phyloP scores from a whole-genome alignment of 2,888 invertebrate genomes.

The Orgyia antiqua region DNA sequence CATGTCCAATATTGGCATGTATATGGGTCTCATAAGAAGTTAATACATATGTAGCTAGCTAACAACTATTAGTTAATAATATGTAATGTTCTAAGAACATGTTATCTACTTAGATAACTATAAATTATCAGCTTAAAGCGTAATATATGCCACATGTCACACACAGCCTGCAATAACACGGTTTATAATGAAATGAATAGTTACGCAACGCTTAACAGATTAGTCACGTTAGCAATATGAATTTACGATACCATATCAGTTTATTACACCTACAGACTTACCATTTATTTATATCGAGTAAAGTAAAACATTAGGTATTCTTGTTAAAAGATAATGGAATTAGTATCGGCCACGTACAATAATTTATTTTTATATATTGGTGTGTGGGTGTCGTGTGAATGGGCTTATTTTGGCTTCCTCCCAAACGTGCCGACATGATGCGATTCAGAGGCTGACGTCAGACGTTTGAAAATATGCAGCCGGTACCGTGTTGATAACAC shows the following conservation, averaged over 20 bases:
- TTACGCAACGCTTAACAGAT: constrained; percentile 18
- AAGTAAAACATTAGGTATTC: constrained; percentile 5
- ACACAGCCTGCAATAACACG: no score
- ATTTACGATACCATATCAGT: constrained; percentile 9
- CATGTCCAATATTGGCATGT: no score
- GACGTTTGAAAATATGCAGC: constrained; percentile 43
- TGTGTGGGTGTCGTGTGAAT: constrained; percentile 63
- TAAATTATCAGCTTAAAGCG: no score
- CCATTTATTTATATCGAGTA: constrained; percentile 4
- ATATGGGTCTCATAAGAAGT: no score
- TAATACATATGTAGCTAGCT: no score
- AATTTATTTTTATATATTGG: constrained; percentile 41
- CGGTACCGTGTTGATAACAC: constrained; percentile 37
- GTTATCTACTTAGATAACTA: no score
- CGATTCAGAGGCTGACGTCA: constrained; percentile 47
- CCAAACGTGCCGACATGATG: constrained; percentile 55
- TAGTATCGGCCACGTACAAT: constrained; percentile 15
- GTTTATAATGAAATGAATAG: constrained; percentile 10
- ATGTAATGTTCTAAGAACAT: no score
- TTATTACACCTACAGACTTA: background rate
- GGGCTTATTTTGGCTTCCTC: constrained; percentile 60
- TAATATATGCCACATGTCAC: no score
- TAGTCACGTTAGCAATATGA: constrained; percentile 13
- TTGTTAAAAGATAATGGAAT: constrained; percentile 12
- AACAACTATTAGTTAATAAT: no score